A percentile compares a stretch with the other conserved stretches of the same genome.
These are phyloP conservation scores for Glossosoma conforme DNA, from an alignment of 1,140 invertebrate species.

Conservation along the genomic window DNA sequence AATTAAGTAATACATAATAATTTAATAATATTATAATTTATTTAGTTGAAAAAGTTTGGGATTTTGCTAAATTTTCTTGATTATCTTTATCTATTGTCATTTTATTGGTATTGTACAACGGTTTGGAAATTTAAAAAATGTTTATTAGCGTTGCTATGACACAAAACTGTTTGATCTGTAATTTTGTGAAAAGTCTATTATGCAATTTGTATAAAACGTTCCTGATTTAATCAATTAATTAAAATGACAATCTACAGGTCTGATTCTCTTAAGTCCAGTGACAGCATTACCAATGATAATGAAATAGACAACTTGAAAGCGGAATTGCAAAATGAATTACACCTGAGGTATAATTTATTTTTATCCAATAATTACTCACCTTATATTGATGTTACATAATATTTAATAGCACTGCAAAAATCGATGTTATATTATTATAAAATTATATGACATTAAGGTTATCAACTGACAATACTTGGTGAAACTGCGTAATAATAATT, in stretches of 20 bases:
- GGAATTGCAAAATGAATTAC: constrained; percentile 47
- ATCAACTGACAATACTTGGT: neutral
- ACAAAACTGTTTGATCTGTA: constrained; percentile 7
- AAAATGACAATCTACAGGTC: constrained; percentile 18
- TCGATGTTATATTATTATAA: constrained; percentile 11
- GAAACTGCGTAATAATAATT: neutral
- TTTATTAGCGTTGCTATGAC: no score
- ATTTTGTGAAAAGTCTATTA: neutral
- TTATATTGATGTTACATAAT: neutral
- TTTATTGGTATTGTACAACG: no score
- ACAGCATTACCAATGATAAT: constrained; percentile 34
- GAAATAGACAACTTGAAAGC: constrained; percentile 46
- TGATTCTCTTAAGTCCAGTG: constrained; percentile 29
- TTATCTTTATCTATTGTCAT: no score
- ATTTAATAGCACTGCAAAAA: constrained; percentile 6
- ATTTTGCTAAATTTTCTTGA: no score
- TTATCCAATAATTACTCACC: constrained; percentile 2
- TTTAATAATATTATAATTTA: no score
- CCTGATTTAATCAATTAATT: neutral
- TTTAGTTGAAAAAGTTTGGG: no score
- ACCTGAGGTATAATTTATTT: constrained; percentile 34
- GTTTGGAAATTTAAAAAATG: no score
- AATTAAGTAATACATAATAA: no score
- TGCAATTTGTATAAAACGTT: neutral
- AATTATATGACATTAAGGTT: constrained; percentile 9